Evolutionary conservation across 2,888 invertebrate genomes (phyloP).

Genomic region (Trichopria drosophilae): DNA sequence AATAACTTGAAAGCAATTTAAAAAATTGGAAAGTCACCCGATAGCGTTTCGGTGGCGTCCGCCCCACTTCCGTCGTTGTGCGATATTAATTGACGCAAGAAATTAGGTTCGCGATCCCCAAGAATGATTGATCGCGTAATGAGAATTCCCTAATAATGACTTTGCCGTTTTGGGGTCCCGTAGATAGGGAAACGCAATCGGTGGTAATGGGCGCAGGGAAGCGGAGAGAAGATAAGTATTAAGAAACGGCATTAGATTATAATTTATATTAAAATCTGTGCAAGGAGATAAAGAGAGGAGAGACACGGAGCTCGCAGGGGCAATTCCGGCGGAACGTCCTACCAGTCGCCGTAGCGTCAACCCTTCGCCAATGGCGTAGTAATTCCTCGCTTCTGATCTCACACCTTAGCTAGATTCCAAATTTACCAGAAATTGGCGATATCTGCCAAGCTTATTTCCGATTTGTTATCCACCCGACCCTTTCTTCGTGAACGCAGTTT

Average conservation of each 20-base stretch:
- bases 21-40: no score
- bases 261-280: conserved; percentile 59
- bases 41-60: conserved; percentile 4
- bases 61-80: conserved; percentile 24
- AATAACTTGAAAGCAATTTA: no score
- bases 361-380: conserved; percentile 51
- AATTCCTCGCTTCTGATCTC: conserved; percentile 26
- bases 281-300: conserved; percentile 55
- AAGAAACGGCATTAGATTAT: conserved; percentile 58
- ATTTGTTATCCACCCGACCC: no score
- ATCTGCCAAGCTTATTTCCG: no score
- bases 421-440: no score
- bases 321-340: conserved; percentile 38
- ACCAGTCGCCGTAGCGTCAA: conserved; percentile 38
- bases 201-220: conserved; percentile 31
- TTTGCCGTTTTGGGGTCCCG: conserved; percentile 43
- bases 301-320: conserved; percentile 33
- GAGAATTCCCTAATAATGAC: conserved; percentile 57
- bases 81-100: conserved; percentile 55
- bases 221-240: conserved; percentile 48
- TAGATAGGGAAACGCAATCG: conserved; percentile 33
- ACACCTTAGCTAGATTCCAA: no score
- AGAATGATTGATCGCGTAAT: conserved; percentile 57
- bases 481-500: no score
- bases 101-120: conserved; percentile 51